Evolutionary conservation across 2,888 invertebrate species (phyloP).

Genomic region (Ophion ventricosus): DNA sequence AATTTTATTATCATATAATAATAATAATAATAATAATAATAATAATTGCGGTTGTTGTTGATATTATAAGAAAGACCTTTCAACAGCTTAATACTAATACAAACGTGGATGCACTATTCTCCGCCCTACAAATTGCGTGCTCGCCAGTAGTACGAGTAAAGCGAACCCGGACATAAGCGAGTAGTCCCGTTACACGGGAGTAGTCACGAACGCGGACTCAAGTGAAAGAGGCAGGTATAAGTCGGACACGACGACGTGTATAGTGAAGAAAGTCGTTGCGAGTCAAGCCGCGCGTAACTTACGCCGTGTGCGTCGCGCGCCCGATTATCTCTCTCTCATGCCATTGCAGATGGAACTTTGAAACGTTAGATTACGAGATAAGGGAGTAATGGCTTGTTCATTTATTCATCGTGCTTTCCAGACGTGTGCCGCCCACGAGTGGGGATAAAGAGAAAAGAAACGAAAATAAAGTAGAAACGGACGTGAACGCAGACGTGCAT

Average conservation of each 20-base stretch:
- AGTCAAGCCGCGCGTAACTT: conserved; percentile 5
- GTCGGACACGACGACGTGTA: conserved; percentile 21
- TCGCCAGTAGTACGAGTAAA: conserved; percentile 52
- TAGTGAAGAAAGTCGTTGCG: conserved; percentile 9
- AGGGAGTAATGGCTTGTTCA: conserved; percentile 1
- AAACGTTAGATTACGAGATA: not conserved
- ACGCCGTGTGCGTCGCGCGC: not conserved
- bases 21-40: too few relatives aligned
- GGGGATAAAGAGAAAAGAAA: conserved; percentile 1
- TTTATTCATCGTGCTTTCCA: conserved; percentile 22
- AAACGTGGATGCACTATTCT: not conserved
- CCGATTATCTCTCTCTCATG: not conserved
- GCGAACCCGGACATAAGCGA: conserved; percentile 44
- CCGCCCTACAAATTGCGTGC: not conserved
- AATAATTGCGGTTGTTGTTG: not conserved
- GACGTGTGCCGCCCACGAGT: not conserved
- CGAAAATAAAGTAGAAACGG: not conserved
- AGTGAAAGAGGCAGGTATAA: conserved; percentile 35
- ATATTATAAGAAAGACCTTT: not conserved
- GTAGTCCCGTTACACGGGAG: not conserved
- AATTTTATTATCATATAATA: too few relatives aligned
- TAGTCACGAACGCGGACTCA: not conserved
- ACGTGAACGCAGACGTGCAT: not conserved
- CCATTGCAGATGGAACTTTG: not conserved
- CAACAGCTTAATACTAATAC: not conserved